phyloP scores from a whole-genome alignment of 1,140 invertebrate genomes.

The Luehdorfia chinensis region DNA sequence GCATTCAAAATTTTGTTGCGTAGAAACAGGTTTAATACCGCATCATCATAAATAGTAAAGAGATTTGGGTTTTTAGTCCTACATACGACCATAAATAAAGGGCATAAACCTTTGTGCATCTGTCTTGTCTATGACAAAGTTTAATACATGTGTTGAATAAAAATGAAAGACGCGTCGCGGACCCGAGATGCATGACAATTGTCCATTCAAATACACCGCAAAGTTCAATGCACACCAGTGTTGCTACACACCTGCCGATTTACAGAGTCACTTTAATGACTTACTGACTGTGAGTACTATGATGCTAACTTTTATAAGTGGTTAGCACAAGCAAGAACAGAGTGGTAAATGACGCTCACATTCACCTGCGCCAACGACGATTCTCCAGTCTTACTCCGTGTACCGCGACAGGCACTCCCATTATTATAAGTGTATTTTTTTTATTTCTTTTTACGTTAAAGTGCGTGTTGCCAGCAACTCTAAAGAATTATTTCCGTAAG shows the following conservation, averaged over 20 bases:
- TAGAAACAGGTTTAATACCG: too few species aligned
- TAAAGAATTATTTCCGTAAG: constrained; percentile 40
- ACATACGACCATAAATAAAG: too few species aligned
- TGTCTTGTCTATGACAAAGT: constrained; percentile 20
- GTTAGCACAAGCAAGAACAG: constrained; percentile 46
- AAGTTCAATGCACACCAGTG: constrained; percentile 61
- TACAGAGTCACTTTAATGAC: constrained; percentile 30
- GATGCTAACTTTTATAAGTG: constrained; percentile 30
- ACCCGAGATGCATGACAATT: constrained; percentile 41
- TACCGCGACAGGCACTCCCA: constrained; percentile 38
- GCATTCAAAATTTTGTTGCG: too few species aligned
- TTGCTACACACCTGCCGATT: constrained; percentile 41
- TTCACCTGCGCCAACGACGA: constrained; percentile 61
- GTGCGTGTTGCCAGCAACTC: constrained; percentile 49
- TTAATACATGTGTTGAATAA: constrained; percentile 33
- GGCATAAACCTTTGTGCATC: too few species aligned
- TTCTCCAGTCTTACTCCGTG: constrained; percentile 52
- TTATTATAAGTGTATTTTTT: constrained; percentile 36
- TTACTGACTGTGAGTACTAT: constrained; percentile 23
- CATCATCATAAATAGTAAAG: too few species aligned
- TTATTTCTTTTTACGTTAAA: constrained; percentile 31
- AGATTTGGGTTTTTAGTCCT: too few species aligned
- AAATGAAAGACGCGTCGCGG: constrained; percentile 36
- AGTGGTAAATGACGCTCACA: constrained; percentile 62
- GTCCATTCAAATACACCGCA: constrained; percentile 48